Evolutionary conservation across 1,140 invertebrate genomes (phyloP).

Genomic region (Heliconius congener): DNA sequence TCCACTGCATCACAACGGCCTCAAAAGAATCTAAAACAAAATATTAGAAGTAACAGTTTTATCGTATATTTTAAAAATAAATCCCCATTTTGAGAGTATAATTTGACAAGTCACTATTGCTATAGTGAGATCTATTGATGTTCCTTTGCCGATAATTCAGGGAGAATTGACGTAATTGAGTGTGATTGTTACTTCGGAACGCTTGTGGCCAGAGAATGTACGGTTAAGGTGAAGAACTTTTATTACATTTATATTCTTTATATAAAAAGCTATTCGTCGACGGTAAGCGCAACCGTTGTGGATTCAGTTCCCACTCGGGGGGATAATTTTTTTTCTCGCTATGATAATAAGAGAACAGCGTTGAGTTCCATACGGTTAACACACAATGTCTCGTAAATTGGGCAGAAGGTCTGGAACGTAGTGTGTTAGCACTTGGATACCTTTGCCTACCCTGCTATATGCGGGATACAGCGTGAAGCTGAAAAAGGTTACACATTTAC

Average conservation of each 20-base stretch:
- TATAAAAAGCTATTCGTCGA: neutral
- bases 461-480: too few species aligned
- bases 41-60: neutral
- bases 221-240: neutral
- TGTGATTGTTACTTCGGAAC: slow-evolving; percentile 27
- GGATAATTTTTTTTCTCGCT: too few species aligned
- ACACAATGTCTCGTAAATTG: too few species aligned
- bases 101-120: slow-evolving; percentile 12
- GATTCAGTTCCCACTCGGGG: neutral
- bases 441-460: too few species aligned
- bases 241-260: neutral
- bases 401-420: too few species aligned
- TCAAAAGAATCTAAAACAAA: neutral
- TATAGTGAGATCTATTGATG: slow-evolving; percentile 22
- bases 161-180: slow-evolving; percentile 31
- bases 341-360: too few species aligned
- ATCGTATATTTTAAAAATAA: neutral
- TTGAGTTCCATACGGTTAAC: too few species aligned
- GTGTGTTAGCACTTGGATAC: too few species aligned
- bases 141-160: slow-evolving; percentile 29
- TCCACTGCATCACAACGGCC: too few species aligned
- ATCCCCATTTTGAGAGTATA: neutral
- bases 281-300: neutral
- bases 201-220: slow-evolving; percentile 16
- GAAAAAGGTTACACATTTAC: neutral